phyloP scores from a whole-genome alignment of 30 jellyfish, hydroid and myxozoan genomes.

The Hydractinia symbiolongicarpus region DNA sequence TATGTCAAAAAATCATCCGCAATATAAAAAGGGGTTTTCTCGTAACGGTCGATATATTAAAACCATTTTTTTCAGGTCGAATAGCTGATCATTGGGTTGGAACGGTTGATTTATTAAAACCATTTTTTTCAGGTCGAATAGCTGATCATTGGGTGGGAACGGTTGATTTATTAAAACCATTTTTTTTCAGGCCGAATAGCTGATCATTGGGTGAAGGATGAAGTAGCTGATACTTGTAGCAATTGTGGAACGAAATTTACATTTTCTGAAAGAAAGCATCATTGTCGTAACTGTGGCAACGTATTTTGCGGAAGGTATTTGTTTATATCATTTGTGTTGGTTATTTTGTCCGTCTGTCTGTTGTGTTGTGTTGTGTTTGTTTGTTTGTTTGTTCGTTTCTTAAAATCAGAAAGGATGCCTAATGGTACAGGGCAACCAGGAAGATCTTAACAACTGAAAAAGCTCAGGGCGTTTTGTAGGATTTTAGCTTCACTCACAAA shows the following conservation, averaged over 20 bases:
- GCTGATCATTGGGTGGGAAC: conserved; percentile 83
- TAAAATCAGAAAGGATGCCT: no score
- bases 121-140: conserved; percentile 40
- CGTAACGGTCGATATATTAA: no score
- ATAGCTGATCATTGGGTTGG: conserved; percentile 89
- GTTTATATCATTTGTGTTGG: not conserved
- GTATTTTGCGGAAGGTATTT: conserved; percentile 84
- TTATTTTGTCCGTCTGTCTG: no score
- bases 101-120: no score
- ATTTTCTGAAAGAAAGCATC: conserved; percentile 84
- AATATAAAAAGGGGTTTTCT: no score
- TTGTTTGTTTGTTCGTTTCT: no score
- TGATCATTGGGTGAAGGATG: conserved; percentile 69
- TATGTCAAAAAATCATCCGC: no score
- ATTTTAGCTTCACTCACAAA: no score
- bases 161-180: no score
- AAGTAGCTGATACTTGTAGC: conserved; percentile 69
- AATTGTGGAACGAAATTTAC: conserved; percentile 62
- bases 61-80: conserved; percentile 33
- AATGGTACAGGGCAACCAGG: no score
- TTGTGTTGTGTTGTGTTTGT: not conserved
- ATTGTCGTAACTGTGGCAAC: conserved; percentile 90
- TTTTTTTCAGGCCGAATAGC: conserved; percentile 53
- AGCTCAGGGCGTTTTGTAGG: no score
- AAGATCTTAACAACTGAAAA: no score